Percentiles rank a stretch among this genome's conserved stretches.
phyloP scores from a whole-genome alignment of 2,113 vertebrate genomes.

The Syrrhaptes paradoxus region DNA sequence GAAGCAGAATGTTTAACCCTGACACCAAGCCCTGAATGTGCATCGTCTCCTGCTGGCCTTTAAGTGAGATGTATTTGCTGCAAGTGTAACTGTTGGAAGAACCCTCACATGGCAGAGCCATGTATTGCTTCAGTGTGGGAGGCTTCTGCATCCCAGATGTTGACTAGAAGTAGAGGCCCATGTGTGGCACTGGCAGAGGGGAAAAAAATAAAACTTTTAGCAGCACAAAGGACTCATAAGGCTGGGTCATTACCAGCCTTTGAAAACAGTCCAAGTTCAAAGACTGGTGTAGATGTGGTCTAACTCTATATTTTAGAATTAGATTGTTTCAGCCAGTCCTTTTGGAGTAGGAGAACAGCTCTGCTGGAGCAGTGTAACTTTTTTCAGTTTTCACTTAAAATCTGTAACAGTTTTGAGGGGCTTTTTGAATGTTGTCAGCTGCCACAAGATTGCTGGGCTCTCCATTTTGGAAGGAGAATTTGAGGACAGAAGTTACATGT shows the following conservation, averaged over 20 bases:
- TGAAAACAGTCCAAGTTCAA: not conserved
- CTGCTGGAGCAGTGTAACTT: not conserved
- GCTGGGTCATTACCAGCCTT: not conserved
- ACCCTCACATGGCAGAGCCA: accelerated
- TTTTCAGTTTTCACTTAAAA: not conserved
- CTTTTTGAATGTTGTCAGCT: not conserved
- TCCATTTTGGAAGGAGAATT: not conserved
- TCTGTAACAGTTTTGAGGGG: not conserved
- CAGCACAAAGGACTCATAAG: not conserved
- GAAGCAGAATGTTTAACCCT: not conserved
- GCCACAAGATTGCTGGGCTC: not conserved
- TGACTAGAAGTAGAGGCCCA: not conserved
- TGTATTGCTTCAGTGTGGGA: not conserved
- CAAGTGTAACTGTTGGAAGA: not conserved
- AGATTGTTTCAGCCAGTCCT: not conserved
- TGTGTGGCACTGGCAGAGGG: not conserved
- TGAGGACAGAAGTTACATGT: accelerated
- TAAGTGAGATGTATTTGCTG: not conserved
- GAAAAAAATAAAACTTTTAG: not conserved
- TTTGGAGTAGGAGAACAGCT: not conserved
- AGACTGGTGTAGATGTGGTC: not conserved
- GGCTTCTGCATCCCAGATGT: not conserved
- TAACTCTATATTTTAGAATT: not conserved
- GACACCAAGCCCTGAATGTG: not conserved
- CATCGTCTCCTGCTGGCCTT: not conserved